Base-by-base conservation (phyloP, 2,797 vertebrate species). In the Acipenser transmontanus region DNA sequence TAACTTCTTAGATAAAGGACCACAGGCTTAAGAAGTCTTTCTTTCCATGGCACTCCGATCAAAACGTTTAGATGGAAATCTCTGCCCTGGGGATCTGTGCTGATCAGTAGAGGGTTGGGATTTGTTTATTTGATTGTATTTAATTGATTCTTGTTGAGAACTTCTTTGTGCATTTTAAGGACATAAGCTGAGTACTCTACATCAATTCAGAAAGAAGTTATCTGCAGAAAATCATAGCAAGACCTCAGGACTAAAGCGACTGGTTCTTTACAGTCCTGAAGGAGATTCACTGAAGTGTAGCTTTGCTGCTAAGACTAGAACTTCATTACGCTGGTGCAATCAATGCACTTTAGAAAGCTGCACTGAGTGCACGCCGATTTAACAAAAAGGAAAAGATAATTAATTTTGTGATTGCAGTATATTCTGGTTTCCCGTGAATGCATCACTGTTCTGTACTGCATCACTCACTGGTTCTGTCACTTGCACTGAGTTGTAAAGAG, bases 351-450 rank as follows among this genome's bases (percentile, higher is more conserved):
- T 67, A 8, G 67, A 66, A 73, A 63, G 54, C 56, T 7, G 64
- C 59, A 72, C 69, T 17, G 4, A 34, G 34, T 60, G 68, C 64
- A 61, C 47, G 66, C 10, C 14, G 47, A 61, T 63, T 61, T 64
- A 63, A 69, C 59, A 49, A 62, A 52, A 69, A 77, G 77, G 75
- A 76, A 67, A 59, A 70, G 62, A 66, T 64, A 60, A 65, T 20
- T 70, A 61, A 66, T 62, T 60, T 49, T 61, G 70, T 63, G 66
- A 64, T 64, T 47, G 65, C 59, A 68, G 66, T 68, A 72, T 73
- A 66, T 78, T 78, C 73, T 74, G 76, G 82, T 78, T 69, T 75
- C 72, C 75, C 71, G 76, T 68, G 71, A 73, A 79, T 73, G 76
- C 80, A 50, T n/a, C n/a, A n/a, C 70, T 71, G 69, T 69, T 76